Evolutionary conservation across 2,113 vertebrate genomes (phyloP).

Genomic region (Indicator indicator): DNA sequence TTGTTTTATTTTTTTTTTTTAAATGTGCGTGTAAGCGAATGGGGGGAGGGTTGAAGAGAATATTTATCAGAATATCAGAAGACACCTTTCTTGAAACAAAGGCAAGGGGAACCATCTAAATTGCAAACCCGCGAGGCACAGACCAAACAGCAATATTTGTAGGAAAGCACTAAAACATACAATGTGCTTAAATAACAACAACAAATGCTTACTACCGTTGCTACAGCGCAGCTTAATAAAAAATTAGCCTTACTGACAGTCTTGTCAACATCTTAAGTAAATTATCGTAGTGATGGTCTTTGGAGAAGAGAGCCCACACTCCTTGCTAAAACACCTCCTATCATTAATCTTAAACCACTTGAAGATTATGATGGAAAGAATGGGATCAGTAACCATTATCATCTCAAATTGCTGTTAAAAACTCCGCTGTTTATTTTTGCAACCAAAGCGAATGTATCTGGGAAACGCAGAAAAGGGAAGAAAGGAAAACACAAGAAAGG

Average conservation of each 20-base stretch:
- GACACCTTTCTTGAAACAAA: constrained; percentile 63
- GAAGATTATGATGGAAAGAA: constrained; percentile 90
- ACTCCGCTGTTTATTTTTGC: constrained; percentile 82
- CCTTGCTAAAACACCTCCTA: constrained; percentile 71
- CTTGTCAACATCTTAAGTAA: constrained; percentile 75
- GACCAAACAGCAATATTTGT: constrained; percentile 56
- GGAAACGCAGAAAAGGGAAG: constrained; percentile 45
- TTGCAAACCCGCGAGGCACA: constrained; percentile 24
- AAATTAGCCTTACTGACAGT: constrained; percentile 72
- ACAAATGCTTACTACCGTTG: constrained; percentile 39
- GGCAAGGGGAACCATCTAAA: neutral
- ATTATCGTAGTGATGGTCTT: constrained; percentile 78
- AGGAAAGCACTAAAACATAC: constrained; percentile 15
- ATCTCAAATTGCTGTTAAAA: constrained; percentile 83
- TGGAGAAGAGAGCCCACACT: constrained; percentile 75
- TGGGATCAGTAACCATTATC: constrained; percentile 87
- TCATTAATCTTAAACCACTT: constrained; percentile 90
- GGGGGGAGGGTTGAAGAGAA: neutral
- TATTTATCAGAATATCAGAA: constrained; percentile 41
- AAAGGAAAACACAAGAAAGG: constrained; percentile 52
- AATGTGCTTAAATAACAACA: constrained; percentile 28
- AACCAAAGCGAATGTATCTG: constrained; percentile 75
- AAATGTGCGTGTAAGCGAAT: neutral
- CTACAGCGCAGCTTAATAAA: constrained; percentile 57
- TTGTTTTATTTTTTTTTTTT: constrained; percentile 24